A percentile compares a stretch with the other conserved stretches of the same genome.
Conservation (phyloP, 2,113 vertebrate species). For the Cyprinodon variegatus region DNA sequence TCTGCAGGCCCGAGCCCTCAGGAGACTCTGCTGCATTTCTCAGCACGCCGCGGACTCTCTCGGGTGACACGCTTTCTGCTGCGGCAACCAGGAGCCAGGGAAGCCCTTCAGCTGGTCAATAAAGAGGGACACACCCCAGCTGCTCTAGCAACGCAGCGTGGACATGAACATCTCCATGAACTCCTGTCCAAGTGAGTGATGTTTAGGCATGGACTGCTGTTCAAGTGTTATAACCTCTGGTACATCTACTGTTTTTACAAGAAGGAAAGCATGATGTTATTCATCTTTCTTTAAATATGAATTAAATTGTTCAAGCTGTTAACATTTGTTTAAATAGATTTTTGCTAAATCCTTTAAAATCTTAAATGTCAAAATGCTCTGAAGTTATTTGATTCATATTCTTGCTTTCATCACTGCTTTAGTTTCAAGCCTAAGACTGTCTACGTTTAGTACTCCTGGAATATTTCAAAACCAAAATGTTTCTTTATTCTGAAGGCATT, state of each 20-base stretch:
- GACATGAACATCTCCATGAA: slow-evolving; percentile 81
- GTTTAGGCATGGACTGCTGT: background rate
- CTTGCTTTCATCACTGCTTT: too few species aligned
- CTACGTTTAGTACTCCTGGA: too few species aligned
- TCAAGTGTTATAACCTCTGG: background rate
- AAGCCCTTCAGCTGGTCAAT: slow-evolving; percentile 86
- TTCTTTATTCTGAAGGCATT: too few species aligned
- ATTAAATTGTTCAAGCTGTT: background rate
- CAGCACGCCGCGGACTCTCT: slow-evolving; percentile 87
- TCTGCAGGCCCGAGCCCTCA: slow-evolving; percentile 83
- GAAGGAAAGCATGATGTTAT: background rate
- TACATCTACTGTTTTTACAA: background rate
- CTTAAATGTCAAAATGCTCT: too few species aligned
- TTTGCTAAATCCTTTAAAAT: too few species aligned
- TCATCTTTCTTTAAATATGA: background rate
- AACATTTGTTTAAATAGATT: too few species aligned
- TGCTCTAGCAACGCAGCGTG: slow-evolving; percentile 83
- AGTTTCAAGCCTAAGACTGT: too few species aligned
- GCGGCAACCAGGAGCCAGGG: slow-evolving; percentile 86
- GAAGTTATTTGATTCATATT: too few species aligned
- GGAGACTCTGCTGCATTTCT: slow-evolving; percentile 94
- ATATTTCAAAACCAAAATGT: too few species aligned
- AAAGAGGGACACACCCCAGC: slow-evolving; percentile 88
- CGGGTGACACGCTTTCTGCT: slow-evolving; percentile 87
- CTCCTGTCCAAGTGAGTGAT: slow-evolving; percentile 84